Base-by-base conservation (phyloP, 1,140 invertebrate genomes). In the Trachelipus rathkii region DNA sequence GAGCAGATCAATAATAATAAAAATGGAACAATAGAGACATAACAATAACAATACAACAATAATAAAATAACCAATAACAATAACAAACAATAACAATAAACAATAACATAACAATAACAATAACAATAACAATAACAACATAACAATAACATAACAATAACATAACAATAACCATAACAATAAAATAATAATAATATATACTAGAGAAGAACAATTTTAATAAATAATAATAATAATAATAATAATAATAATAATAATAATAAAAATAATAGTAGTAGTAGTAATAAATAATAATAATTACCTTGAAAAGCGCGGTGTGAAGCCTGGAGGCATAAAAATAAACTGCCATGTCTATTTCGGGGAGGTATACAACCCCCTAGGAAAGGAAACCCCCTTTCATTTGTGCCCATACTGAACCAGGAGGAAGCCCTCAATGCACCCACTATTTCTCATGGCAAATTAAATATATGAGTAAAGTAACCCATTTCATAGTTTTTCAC, bases 271-370 rank as follows among this genome's bases (percentile, higher is more conserved):
- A 33, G 6, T 33, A 33, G 6, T 1, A 33, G 33, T 6, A 66
- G 1, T n/a, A n/a, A 44, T 71, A 9, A 33, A 6, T 6, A 66
- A 3, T n/a, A n/a, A 44, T 71, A 9, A 53, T 75, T 75, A 75
- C 73, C 73, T 75, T 67, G 45, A 75, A 11, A 68, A 75, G 44
- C 23, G 73, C 73, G 46, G 68, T 75, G n/a, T 75, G 73, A 43
- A 75, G 73, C 67, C 24, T 75, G 73, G 53, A 19, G 10, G 73
- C 73, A 45, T 75, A 75, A n/a, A 75, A 75, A 67, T 75, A 75
- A 60, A 75, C 69, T 19, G 73, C 73, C 73, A 75, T 75, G 10
- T 43, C 44, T 45, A 60, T 60, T 60, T 60, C 8, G 50, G 8
- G 50, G 50, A 8, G 50, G 19, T 2, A 60, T 3, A 60, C 19